Base-by-base conservation (phyloP, 2,888 invertebrate species). In the Ephialtes manifestator region DNA sequence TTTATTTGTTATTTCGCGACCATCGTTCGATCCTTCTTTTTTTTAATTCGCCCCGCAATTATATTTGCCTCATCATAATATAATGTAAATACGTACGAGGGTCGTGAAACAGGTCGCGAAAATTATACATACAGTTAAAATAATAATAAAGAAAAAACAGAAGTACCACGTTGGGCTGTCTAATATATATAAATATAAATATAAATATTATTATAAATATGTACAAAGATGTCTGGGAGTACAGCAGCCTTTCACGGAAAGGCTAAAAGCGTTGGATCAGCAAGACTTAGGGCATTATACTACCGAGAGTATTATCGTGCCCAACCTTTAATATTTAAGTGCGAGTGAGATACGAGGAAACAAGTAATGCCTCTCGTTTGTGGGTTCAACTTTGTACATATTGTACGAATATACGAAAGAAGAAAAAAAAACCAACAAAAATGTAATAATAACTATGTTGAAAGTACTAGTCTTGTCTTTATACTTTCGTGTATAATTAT, bases 211-310 rank as follows among this genome's bases (percentile, higher is more conserved):
- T 89, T 90, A 91, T 88, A 89, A 88, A 89, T 88, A 89, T 88
- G 89, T 90, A 89, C 90, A 91, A 87, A 89, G 91, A 91, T 92
- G 92, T 92, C 91, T 90, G 92, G 92, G 90, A 92, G 90, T 93
- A 90, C 92, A 92, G 92, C 87, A 90, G 91, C 89, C 90, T 90
- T 92, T 93, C 90, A 91, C 91, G 88, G 92, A 90, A 90, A 92
- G 91, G 89, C 87, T 90, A 91, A 92, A 91, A 91, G 91, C 90
- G 93, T 93, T 93, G 93, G 93, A 93, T 93, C 93, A 94, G 93
- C 93, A 94, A 94, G 93, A 93, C 94, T 93, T 93, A 93, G 94
- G 93, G 94, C 94, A 94, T 94, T 94, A 94, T 94, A 94, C 89
- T 93, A 93, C 92, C 92, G 88, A 92, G 93, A 94, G 94, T 94